These are phyloP conservation scores for Pangasius macronema DNA, from an alignment of 2,797 vertebrate genomes.

Conservation along the genomic window DNA sequence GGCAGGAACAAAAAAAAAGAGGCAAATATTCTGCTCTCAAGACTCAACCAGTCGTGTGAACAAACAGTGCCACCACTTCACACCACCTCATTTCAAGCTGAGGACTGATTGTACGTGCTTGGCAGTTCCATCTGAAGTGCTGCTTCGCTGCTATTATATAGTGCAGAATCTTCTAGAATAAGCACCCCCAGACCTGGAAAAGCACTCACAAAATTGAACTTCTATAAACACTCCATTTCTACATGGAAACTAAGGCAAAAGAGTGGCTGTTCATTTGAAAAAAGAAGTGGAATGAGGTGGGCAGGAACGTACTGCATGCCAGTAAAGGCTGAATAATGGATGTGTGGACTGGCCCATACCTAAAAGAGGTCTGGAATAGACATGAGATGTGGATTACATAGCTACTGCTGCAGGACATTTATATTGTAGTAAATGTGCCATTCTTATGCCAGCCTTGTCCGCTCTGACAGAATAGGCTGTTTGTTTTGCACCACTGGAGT, in stretches of 20 bases:
- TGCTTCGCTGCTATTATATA: conserved; percentile 52
- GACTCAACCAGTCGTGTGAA: conserved; percentile 54
- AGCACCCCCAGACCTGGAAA: conserved; percentile 44
- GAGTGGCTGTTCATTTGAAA: conserved; percentile 37
- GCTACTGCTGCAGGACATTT: conserved; percentile 35
- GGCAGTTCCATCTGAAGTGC: conserved; percentile 52
- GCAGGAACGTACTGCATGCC: conserved; percentile 29
- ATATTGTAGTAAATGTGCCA: conserved; percentile 35
- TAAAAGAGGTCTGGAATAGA: conserved; percentile 21
- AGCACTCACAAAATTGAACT: conserved; percentile 53
- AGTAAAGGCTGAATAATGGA: conserved; percentile 43
- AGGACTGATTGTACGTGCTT: conserved; percentile 48
- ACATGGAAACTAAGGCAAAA: conserved; percentile 44
- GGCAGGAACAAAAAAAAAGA: conserved; percentile 35
- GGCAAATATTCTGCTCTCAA: conserved; percentile 46
- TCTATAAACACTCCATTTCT: conserved; percentile 50
- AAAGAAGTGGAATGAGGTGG: conserved; percentile 18
- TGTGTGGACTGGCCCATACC: conserved; percentile 20
- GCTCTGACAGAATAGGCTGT: conserved; percentile 39
- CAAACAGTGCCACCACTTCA: conserved; percentile 51
- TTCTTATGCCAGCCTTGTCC: conserved; percentile 32
- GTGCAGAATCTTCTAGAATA: conserved; percentile 54
- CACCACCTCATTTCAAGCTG: conserved; percentile 48
- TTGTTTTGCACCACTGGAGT: conserved; percentile 46
- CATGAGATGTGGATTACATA: conserved; percentile 33